Conservation (phyloP, 2,113 vertebrate species). For the Pedionomus torquatus region DNA sequence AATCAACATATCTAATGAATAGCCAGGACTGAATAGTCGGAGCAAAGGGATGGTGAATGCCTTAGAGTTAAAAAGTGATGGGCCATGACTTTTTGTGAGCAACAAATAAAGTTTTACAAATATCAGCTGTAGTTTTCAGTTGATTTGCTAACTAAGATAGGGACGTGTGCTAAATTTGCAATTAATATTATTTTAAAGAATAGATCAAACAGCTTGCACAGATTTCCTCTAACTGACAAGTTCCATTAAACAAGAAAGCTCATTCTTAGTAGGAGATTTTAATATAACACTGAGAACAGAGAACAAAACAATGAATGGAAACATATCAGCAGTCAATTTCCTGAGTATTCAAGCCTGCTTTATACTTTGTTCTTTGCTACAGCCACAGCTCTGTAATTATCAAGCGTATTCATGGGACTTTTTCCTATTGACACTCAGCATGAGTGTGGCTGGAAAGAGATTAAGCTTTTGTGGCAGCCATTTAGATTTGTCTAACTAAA, state of each 20-base stretch:
- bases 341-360: conserved; percentile 58
- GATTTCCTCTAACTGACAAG: conserved; percentile 66
- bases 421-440: conserved; percentile 60
- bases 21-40: background rate
- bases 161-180: conserved; percentile 18
- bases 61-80: background rate
- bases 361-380: conserved; percentile 66
- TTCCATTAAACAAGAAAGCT: conserved; percentile 67
- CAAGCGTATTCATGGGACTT: conserved; percentile 48
- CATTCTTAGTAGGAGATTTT: conserved; percentile 65
- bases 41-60: background rate
- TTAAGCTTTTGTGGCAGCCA: conserved; percentile 54
- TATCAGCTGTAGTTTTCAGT: background rate
- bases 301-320: conserved; percentile 72
- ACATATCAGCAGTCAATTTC: conserved; percentile 69
- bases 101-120: background rate
- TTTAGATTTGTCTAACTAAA: conserved; percentile 39
- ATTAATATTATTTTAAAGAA: conserved; percentile 70
- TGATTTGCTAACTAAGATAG: background rate
- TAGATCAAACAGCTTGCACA: conserved; percentile 66
- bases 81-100: background rate
- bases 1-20: conserved; percentile 8
- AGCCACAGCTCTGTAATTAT: conserved; percentile 44
- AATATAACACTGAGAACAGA: conserved; percentile 66
- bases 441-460: conserved; percentile 53